Base-by-base conservation (phyloP, 2,797 vertebrate species). In the Eulemur albifrons region DNA sequence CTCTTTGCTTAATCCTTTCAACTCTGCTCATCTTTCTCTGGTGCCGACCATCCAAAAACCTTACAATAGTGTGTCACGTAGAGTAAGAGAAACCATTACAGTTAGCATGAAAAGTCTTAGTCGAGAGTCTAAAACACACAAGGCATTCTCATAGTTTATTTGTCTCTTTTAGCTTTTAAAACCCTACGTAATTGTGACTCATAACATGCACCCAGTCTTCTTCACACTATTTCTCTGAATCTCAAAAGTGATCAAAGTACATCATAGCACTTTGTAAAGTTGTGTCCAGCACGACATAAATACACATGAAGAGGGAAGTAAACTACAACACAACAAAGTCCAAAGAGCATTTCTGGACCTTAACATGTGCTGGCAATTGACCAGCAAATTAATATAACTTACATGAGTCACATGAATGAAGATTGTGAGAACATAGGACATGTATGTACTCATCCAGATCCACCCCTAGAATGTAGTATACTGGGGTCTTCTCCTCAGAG, bases 151-250 rank as follows among this genome's bases (percentile, higher is more conserved):
- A 38, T 6, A 27, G 27, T 0, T 54, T 52, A 20, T 27, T 67
- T 45, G 38, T 2, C 7, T 80, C 21, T 35, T 59, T 52, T 63
- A 63, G 32, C 7, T 90, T 90, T 25, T 73, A 81, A 73, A 20
- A 14, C 69, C 32, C 43, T 5, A 0, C 1, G n/a, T 89, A 59
- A 72, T n/a, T 75, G 25, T 63, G 30, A 92, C 18, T 81, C 2
- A 1, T 11, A 77, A 40, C 27, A 40, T 2, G 1, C 20, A 85
- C 67, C 13, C 32, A 69, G 8, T 50, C n/a, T 63, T 67, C 20
- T 21, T 92, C 43, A 90, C 14, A 69, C 38, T 52, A 69, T 65
- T 92, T 43, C n/a, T 75, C 9, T 77, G 57, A 79, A 82, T 82
- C 38, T 79, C 48, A 75, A 52, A 63, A 4, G 23, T 67, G 61